Conservation (phyloP, 2,113 vertebrate species). For the Crocuta crocuta region DNA sequence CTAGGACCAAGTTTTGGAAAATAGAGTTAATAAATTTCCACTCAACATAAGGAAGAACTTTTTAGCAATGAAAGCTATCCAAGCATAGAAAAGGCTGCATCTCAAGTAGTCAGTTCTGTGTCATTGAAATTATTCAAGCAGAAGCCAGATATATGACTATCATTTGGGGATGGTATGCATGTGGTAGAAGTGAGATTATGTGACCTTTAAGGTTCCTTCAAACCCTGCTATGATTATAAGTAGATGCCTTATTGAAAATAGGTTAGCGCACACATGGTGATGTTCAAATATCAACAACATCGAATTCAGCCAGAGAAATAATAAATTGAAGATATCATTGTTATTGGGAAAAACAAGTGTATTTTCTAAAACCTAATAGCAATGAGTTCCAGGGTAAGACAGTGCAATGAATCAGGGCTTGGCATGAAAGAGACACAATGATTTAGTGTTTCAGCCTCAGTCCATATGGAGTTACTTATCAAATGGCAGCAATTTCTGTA, state of each 20-base stretch:
- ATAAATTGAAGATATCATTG: slow-evolving; percentile 7
- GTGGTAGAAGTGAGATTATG: slow-evolving; percentile 52
- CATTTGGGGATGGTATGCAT: slow-evolving; percentile 61
- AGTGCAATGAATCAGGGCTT: slow-evolving; percentile 66
- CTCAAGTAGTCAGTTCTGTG: slow-evolving; percentile 77
- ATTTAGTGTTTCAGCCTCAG: slow-evolving; percentile 63
- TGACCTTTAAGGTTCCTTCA: slow-evolving; percentile 76
- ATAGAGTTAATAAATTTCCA: slow-evolving; percentile 81
- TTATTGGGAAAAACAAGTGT: slow-evolving; percentile 43
- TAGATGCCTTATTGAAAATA: slow-evolving; percentile 67
- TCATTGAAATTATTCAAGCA: slow-evolving; percentile 78
- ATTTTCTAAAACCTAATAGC: slow-evolving; percentile 61
- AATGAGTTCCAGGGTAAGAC: slow-evolving; percentile 43
- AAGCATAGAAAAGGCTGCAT: slow-evolving; percentile 78
- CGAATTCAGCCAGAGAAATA: slow-evolving; percentile 18
- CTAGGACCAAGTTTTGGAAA: slow-evolving; percentile 54
- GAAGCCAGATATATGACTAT: slow-evolving; percentile 79
- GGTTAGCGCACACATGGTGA: not conserved
- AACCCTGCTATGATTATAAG: slow-evolving; percentile 60
- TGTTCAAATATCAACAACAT: not conserved
- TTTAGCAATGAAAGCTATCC: slow-evolving; percentile 77
- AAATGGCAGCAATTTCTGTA: slow-evolving; percentile 47
- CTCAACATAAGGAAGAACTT: slow-evolving; percentile 76
- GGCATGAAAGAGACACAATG: slow-evolving; percentile 64
- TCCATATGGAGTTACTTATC: slow-evolving; percentile 75